Percentiles rank a stretch among this genome's conserved stretches.
Conservation (phyloP, 2,888 invertebrate species). For the Drosophila siamana region DNA sequence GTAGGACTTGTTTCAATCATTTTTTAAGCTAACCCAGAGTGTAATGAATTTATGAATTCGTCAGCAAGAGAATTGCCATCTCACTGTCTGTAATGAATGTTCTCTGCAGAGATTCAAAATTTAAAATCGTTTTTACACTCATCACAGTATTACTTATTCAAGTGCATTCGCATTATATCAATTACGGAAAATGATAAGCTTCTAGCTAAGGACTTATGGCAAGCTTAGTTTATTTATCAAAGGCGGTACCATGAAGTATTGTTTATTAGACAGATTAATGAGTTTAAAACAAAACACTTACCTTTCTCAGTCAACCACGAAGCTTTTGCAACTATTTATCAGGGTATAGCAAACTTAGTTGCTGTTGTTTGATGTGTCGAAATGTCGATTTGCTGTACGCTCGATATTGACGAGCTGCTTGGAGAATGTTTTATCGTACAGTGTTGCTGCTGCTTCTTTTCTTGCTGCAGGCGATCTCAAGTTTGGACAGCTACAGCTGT, state of each 20-base stretch:
- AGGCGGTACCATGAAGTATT: too few species aligned
- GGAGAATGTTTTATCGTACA: slow-evolving; percentile 39
- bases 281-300: background rate
- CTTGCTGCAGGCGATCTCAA: slow-evolving; percentile 29
- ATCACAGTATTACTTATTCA: too few species aligned
- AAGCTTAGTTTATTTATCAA: too few species aligned
- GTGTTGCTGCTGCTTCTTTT: slow-evolving; percentile 35
- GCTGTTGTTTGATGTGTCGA: slow-evolving; percentile 16
- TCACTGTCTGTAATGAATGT: too few species aligned
- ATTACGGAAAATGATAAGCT: too few species aligned
- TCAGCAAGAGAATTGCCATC: too few species aligned
- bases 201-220: too few species aligned
- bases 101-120: too few species aligned
- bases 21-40: background rate
- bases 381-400: slow-evolving; percentile 18
- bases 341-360: background rate
- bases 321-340: background rate
- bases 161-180: too few species aligned
- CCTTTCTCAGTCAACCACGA: background rate
- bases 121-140: too few species aligned
- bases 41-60: too few species aligned
- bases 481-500: slow-evolving; percentile 42
- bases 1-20: background rate
- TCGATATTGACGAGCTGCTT: slow-evolving; percentile 16
- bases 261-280: too few species aligned